These are phyloP conservation scores for Ameiurus melas DNA, from an alignment of 2,113 vertebrate species.

Conservation along the genomic window DNA sequence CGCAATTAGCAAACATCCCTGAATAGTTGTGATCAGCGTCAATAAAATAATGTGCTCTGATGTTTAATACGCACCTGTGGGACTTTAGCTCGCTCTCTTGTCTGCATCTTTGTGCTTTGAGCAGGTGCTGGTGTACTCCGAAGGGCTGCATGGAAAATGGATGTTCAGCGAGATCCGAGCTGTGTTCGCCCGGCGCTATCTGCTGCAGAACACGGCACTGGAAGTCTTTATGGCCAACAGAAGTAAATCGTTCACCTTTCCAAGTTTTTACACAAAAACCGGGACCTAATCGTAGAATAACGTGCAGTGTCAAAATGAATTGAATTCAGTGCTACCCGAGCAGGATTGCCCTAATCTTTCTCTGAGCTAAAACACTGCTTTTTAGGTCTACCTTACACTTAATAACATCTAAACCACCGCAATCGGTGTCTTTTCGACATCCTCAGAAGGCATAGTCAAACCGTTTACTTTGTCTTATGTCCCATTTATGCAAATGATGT, in stretches of 20 bases:
- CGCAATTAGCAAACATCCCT: not conserved
- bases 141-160: constrained; percentile 98
- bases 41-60: not conserved
- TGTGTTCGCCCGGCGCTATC: constrained; percentile 91
- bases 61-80: not conserved
- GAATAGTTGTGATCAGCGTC: not conserved
- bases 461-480: too few relatives aligned
- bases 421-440: not conserved
- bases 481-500: not conserved
- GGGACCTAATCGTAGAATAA: not conserved
- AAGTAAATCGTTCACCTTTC: constrained; percentile 74
- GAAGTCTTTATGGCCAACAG: constrained; percentile 99
- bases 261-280: not conserved
- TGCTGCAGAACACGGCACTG: constrained; percentile 93
- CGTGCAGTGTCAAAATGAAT: not conserved
- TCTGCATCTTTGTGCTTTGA: not conserved
- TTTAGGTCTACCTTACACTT: not conserved
- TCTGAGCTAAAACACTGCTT: not conserved
- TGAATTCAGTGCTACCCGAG: not conserved
- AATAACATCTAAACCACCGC: not conserved
- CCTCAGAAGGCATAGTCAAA: not conserved
- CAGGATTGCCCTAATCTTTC: not conserved
- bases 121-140: constrained; percentile 91
- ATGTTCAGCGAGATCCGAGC: constrained; percentile 99
- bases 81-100: not conserved